Percentiles rank a stretch among this genome's conserved stretches.
phyloP scores from a whole-genome alignment of 2,888 invertebrate species.

The Synanthedon formicaeformis region DNA sequence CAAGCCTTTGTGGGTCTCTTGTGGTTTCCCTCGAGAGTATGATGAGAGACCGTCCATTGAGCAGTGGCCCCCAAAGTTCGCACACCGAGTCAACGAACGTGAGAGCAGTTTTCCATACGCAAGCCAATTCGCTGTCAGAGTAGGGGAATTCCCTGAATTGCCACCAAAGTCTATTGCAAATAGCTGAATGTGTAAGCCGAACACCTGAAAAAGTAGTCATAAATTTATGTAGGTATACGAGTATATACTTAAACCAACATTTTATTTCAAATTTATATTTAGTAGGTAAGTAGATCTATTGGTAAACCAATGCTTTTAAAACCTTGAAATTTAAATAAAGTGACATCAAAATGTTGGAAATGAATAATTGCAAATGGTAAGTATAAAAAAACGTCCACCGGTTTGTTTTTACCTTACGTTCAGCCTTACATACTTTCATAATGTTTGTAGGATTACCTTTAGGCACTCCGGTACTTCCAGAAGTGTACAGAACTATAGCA shows the following conservation, averaged over 20 bases:
- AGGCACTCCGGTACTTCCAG: constrained; percentile 90
- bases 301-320: no score
- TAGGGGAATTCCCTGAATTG: constrained; percentile 88
- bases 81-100: constrained; percentile 92
- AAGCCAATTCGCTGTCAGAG: constrained; percentile 72
- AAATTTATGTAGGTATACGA: no score
- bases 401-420: no score
- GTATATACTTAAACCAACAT: no score
- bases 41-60: constrained; percentile 77
- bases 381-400: no score
- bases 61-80: constrained; percentile 88
- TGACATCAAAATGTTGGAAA: no score
- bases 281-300: no score
- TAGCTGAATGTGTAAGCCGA: constrained; percentile 79
- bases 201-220: constrained; percentile 72
- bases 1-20: constrained; percentile 82
- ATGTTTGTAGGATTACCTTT: constrained; percentile 71
- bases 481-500: constrained; percentile 84
- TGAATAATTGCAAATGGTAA: no score
- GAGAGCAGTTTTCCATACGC: constrained; percentile 90
- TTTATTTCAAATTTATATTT: no score
- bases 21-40: constrained; percentile 80
- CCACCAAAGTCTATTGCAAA: constrained; percentile 88
- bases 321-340: no score
- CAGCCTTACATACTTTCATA: no score